phyloP scores from a whole-genome alignment of 35 echinoderm and acorn worm genomes.

The Stichopus chloronotus region DNA sequence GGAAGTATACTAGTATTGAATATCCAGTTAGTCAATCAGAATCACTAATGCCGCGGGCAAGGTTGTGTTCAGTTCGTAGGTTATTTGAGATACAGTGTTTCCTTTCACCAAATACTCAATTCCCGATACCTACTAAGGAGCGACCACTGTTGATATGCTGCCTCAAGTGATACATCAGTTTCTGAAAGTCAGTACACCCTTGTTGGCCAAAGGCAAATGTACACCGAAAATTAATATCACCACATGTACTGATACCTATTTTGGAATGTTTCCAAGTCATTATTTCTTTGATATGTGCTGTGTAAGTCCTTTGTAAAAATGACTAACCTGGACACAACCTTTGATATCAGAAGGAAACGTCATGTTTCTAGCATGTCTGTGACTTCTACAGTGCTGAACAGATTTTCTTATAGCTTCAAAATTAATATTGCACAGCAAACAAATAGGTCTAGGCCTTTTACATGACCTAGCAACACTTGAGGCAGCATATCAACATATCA shows the following conservation, averaged over 20 bases:
- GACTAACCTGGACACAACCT: background rate
- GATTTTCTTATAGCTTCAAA: background rate
- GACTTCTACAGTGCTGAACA: slow-evolving; percentile 1
- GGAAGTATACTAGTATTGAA: too few species aligned
- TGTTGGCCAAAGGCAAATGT: background rate
- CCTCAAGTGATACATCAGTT: background rate
- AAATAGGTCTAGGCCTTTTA: background rate
- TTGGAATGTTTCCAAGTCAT: background rate
- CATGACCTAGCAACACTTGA: too few species aligned
- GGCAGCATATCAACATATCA: too few species aligned
- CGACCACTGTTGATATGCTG: slow-evolving; percentile 13
- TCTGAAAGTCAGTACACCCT: background rate
- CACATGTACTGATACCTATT: background rate
- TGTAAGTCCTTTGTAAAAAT: slow-evolving; percentile 14
- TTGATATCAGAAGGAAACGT: background rate
- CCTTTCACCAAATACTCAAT: too few species aligned
- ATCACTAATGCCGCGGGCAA: too few species aligned
- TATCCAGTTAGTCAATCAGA: too few species aligned
- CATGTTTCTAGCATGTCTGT: slow-evolving; percentile 2
- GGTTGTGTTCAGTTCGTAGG: too few species aligned
- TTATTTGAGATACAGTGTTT: too few species aligned
- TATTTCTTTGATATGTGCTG: background rate
- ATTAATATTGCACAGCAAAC: background rate
- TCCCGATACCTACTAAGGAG: too few species aligned
- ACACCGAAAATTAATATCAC: background rate